A percentile compares a stretch with the other conserved stretches of the same genome.
phyloP scores from a whole-genome alignment of 2,113 vertebrate species.

The Brachirus orientalis region DNA sequence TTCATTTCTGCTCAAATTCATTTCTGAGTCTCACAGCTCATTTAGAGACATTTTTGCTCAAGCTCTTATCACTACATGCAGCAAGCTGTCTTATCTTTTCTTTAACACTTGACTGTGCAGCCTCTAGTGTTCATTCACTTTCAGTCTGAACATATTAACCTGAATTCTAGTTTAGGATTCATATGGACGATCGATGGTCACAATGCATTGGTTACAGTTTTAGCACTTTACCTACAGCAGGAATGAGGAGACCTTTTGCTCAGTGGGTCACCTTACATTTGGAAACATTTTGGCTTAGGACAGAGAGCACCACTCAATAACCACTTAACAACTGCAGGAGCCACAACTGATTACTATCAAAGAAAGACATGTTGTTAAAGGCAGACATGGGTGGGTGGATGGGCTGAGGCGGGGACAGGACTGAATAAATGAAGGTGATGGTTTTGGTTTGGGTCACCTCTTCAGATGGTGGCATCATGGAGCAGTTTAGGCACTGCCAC shows the following conservation, averaged over 20 bases:
- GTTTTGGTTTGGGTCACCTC: constrained; percentile 48
- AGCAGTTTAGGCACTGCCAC: constrained; percentile 72
- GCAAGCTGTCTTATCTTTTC: too few species aligned
- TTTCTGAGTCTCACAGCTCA: not conserved
- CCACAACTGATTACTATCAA: constrained; percentile 63
- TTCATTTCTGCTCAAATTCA: too few species aligned
- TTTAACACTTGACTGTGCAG: too few species aligned
- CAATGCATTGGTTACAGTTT: constrained; percentile 25
- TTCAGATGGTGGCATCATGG: constrained; percentile 65
- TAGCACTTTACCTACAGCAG: constrained; percentile 35
- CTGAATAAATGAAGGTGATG: constrained; percentile 41
- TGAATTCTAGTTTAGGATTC: constrained; percentile 5
- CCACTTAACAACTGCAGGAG: constrained; percentile 58
- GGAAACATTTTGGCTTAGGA: constrained; percentile 41
- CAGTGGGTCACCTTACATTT: constrained; percentile 37
- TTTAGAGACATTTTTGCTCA: not conserved
- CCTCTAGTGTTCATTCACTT: not conserved
- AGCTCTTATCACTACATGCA: too few species aligned
- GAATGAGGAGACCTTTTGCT: constrained; percentile 42
- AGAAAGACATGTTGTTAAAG: constrained; percentile 60
- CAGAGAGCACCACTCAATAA: constrained; percentile 54
- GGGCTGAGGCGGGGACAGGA: constrained; percentile 26
- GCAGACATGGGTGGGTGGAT: constrained; percentile 37
- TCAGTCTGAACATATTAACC: constrained; percentile 25
- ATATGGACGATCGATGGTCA: constrained; percentile 11